These are phyloP conservation scores for Zophobas morio DNA, from an alignment of 1,140 invertebrate species.

Conservation along the genomic window DNA sequence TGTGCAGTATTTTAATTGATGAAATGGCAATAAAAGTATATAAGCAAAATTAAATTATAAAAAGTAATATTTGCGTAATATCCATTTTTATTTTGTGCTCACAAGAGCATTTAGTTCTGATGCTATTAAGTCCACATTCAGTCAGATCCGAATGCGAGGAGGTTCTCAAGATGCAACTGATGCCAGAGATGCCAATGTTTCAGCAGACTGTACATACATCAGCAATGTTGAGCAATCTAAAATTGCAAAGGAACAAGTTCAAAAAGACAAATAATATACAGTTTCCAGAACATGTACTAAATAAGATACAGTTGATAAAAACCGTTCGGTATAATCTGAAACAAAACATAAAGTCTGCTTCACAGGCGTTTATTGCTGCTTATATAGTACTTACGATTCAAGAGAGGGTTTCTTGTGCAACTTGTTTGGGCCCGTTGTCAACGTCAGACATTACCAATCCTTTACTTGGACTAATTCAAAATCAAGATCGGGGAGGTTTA, in stretches of 20 bases:
- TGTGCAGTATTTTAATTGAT: too few relatives aligned
- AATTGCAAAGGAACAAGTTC: too few relatives aligned
- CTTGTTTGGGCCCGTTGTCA: neutral
- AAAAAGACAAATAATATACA: neutral
- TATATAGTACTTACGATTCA: neutral
- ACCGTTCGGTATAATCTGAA: too few relatives aligned
- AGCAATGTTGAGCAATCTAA: neutral
- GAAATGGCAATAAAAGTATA: too few relatives aligned
- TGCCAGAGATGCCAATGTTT: neutral
- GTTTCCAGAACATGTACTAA: neutral
- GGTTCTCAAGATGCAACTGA: neutral
- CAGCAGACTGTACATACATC: neutral
- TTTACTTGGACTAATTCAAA: neutral
- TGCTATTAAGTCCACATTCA: neutral
- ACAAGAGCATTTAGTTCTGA: too few relatives aligned
- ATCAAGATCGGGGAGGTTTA: neutral
- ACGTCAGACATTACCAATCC: neutral
- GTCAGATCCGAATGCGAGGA: constrained; percentile 6
- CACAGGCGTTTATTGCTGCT: too few relatives aligned
- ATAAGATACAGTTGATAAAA: too few relatives aligned
- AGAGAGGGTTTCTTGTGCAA: neutral
- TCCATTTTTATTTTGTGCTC: too few relatives aligned
- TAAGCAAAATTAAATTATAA: too few relatives aligned
- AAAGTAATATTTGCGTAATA: too few relatives aligned
- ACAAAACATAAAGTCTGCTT: too few relatives aligned